Conservation (phyloP, 2,797 vertebrate species). For the Enteromius fasciolatus region DNA sequence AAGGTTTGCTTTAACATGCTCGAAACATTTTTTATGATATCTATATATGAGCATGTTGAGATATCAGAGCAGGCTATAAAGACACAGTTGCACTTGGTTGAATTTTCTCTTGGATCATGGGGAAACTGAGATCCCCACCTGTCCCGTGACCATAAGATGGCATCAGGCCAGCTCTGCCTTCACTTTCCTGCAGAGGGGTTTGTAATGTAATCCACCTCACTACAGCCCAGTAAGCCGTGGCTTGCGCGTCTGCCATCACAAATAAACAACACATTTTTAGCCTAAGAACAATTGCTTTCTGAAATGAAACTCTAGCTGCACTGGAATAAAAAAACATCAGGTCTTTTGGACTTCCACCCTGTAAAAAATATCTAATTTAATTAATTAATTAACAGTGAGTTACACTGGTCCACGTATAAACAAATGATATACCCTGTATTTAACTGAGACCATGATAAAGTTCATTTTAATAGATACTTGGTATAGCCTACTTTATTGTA, state of each 20-base stretch:
- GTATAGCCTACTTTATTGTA: neutral
- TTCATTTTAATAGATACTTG: neutral
- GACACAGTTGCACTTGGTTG: neutral
- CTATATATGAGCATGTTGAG: neutral
- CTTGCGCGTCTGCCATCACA: neutral
- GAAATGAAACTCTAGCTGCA: neutral
- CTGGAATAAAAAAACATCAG: neutral
- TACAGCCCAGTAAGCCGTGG: neutral
- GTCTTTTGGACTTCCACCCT: neutral
- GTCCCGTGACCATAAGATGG: constrained; percentile 43
- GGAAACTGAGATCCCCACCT: constrained; percentile 45
- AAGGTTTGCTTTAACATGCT: neutral
- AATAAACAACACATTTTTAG: neutral
- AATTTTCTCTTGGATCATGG: constrained; percentile 11
- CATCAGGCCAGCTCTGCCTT: constrained; percentile 38
- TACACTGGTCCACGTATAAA: neutral
- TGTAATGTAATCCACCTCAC: constrained; percentile 17
- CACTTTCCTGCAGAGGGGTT: constrained; percentile 50
- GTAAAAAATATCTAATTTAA: neutral
- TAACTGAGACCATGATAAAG: neutral
- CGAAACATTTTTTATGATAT: neutral
- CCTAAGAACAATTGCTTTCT: neutral
- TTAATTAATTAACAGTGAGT: neutral
- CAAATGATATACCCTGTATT: neutral
- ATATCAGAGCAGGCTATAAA: neutral